phyloP scores from a whole-genome alignment of 2,797 vertebrate species.

The Selene dorsalis region DNA sequence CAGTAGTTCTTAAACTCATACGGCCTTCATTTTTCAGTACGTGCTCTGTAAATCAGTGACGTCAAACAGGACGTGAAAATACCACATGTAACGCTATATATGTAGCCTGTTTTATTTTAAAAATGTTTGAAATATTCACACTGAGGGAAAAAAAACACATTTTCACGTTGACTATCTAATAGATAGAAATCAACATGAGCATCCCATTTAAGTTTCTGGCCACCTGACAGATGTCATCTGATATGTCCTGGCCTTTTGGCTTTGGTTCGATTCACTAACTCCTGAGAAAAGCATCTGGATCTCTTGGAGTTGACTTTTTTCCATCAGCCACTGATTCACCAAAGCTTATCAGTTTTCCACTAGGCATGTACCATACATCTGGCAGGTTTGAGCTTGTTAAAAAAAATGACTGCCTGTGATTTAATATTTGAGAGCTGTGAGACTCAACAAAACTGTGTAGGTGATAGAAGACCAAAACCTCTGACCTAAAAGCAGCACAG shows the following conservation, averaged over 20 bases:
- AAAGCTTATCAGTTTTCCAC: slow-evolving; percentile 6
- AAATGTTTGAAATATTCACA: slow-evolving; percentile 2
- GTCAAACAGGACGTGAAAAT: background rate
- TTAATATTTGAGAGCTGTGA: slow-evolving; percentile 15
- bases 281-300: slow-evolving; percentile 2
- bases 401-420: slow-evolving; percentile 16
- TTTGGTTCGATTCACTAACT: slow-evolving; percentile 6
- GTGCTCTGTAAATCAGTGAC: slow-evolving; percentile 10
- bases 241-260: slow-evolving; percentile 1
- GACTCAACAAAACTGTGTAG: background rate
- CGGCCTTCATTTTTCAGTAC: slow-evolving; percentile 14
- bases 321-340: background rate
- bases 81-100: background rate
- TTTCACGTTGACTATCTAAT: background rate
- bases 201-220: background rate
- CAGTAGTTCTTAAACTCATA: slow-evolving; percentile 4
- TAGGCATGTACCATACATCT: background rate
- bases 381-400: slow-evolving; percentile 1
- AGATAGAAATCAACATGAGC: background rate
- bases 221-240: slow-evolving; percentile 18
- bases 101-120: background rate
- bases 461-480: background rate
- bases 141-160: background rate
- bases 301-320: background rate
- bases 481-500: background rate